phyloP scores from a whole-genome alignment of 2,113 vertebrate species.

The Vireo altiloquus region DNA sequence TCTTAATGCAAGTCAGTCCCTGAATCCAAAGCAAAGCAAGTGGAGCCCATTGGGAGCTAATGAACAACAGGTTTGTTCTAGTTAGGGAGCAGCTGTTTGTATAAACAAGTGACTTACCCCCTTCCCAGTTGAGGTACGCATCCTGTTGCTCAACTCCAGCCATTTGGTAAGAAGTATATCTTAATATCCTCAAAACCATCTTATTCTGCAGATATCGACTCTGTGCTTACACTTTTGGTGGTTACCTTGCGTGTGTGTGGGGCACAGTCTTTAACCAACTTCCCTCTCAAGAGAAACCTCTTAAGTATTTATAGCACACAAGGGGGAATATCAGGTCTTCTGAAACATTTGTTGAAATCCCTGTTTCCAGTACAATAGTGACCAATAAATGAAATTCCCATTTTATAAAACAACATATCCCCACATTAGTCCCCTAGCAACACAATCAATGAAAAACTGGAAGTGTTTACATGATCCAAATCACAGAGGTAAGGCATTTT shows the following conservation, averaged over 20 bases:
- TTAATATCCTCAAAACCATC: background rate
- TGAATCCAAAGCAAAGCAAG: background rate
- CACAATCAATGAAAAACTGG: background rate
- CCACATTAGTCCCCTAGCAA: background rate
- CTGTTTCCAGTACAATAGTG: background rate
- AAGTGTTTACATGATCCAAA: background rate
- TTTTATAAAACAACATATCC: background rate
- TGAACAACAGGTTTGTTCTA: background rate
- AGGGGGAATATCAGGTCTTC: background rate
- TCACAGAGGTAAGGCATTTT: background rate
- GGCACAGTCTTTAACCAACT: background rate
- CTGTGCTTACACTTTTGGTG: background rate
- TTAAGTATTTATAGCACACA: background rate
- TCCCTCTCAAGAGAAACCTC: background rate
- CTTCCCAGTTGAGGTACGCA: background rate
- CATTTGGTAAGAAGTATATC: background rate
- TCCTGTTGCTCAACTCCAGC: background rate
- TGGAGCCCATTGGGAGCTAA: background rate
- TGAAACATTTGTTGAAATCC: background rate
- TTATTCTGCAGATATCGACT: background rate
- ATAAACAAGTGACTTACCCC: background rate
- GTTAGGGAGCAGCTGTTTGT: background rate
- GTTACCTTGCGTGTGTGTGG: background rate
- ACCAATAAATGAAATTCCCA: background rate
- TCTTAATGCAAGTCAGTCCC: background rate